Evolutionary conservation across 1,140 invertebrate genomes (phyloP), one percentile per base, ranked within the genome.

Genomic region (Orussus abietinus): DNA sequence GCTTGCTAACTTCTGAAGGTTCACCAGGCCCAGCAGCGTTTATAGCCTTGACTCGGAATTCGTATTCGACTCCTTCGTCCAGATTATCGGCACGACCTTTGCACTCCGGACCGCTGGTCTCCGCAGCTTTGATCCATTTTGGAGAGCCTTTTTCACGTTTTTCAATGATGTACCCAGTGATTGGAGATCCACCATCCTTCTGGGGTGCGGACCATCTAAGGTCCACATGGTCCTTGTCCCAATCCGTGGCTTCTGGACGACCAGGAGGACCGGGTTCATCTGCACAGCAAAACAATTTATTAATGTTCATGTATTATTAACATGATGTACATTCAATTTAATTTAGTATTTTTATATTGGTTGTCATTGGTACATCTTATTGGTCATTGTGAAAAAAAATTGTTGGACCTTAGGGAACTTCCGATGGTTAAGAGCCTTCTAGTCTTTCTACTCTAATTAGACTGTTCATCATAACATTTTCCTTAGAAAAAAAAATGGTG

Each of bases 211-310:
- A 81, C 93, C 93, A 96, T 75, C 86, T 85, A 42, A 96, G 79
- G 57, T 96, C 92, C 45, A 96, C 89, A 59, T 88, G 86, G 73
- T 96, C 89, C 62, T 91, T 93, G 66, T 96, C 93, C 92, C 92
- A 96, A 66, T 96, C 93, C 21, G 85, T 81, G 7, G 89, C 79
- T 64, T 95, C 89, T 13, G 92, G 92, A 44, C 84, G 83, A 28
- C 89, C 89, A 43, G 92, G 91, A 54, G 90, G 82, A 42, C 90
- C 92, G 53, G 93, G 92, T 66, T 92, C 88, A 71, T 96, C 89
- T 87, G 53, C 28, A 68, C 54, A 44, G 21, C 39, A 53, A 40
- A 47, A 55, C 14, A 39, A 30, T 20, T 25, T 38, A 50, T 29
- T 30, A 29, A 31, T 33, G 21, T 47, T 20, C 19, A 30, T 22